Evolutionary conservation across 2,888 invertebrate genomes (phyloP), one percentile per base, ranked within the genome.

Genomic region (Mystacides longicornis): DNA sequence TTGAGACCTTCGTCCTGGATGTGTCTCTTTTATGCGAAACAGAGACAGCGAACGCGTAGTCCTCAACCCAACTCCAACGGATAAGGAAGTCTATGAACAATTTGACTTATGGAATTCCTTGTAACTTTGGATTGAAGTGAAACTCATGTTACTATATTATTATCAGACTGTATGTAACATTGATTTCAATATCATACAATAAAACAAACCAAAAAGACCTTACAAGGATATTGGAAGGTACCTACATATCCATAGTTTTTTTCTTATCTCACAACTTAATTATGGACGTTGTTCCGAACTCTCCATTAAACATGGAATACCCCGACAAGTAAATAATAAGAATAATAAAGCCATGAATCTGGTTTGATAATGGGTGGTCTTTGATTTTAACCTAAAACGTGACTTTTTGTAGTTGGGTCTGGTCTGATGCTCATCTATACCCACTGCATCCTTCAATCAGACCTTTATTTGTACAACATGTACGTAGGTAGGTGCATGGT

Each of bases 361-460:
- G 16, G 37, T 37, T 27, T 37, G 37, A 37, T 37, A 37, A 45
- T 54, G 57, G 57, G 57, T 57, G 57, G 57, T 52, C 57, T 47
- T 55, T 23, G 49, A 57, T 57, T 57, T 57, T 51, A 37, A 37
- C 50, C 46, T 19, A 9, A 53, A 57, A 54, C 57, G 57, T 57
- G 57, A 57, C 57, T 57, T 57, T 56, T 56, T 56, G 56, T 49
- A 19, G 43, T 52, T 52, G 52, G 16, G 7, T 7, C n/a, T n/a
- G n/a, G n/a, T n/a, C n/a, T n/a, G n/a, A n/a, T n/a, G n/a, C n/a
- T n/a, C n/a, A n/a, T n/a, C n/a, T n/a, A n/a, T n/a, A n/a, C n/a
- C n/a, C n/a, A n/a, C n/a, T n/a, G n/a, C n/a, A n/a, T n/a, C n/a
- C n/a, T n/a, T n/a, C n/a, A n/a, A n/a, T n/a, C n/a, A n/a, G n/a